A percentile compares a stretch with the other conserved stretches of the same genome.
Conservation (phyloP, 2,888 invertebrate genomes). For the Anticlea derivata region DNA sequence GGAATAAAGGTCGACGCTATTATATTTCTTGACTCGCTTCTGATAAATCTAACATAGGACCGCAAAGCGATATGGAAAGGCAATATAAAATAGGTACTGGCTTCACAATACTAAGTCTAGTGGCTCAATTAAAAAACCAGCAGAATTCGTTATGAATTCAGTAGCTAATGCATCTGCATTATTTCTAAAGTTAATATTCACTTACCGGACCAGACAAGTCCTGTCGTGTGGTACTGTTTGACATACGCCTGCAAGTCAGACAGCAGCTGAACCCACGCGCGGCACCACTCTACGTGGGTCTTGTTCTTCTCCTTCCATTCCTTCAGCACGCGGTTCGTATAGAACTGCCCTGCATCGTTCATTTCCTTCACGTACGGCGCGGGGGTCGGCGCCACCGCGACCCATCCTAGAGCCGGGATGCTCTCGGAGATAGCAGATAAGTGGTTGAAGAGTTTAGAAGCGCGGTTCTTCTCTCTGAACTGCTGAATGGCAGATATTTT, state of each 20-base stretch:
- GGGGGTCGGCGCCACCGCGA: slow-evolving; percentile 96
- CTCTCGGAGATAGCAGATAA: slow-evolving; percentile 98
- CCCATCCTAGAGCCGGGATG: slow-evolving; percentile 98
- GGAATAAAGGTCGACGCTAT: slow-evolving; percentile 1
- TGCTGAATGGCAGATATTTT: slow-evolving; percentile 93
- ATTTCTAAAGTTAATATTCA: too few species aligned
- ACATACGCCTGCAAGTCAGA: slow-evolving; percentile 95
- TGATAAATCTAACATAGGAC: not conserved
- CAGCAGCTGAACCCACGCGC: slow-evolving; percentile 94
- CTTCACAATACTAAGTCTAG: slow-evolving; percentile 1
- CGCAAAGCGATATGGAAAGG: not conserved
- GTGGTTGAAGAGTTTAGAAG: slow-evolving; percentile 95
- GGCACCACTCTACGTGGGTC: slow-evolving; percentile 97
- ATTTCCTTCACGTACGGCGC: slow-evolving; percentile 99
- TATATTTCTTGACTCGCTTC: not conserved
- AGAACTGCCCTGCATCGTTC: slow-evolving; percentile 99
- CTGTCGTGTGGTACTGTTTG: slow-evolving; percentile 97
- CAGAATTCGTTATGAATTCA: slow-evolving; percentile 1
- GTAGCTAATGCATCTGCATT: too few species aligned
- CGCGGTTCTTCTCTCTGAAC: slow-evolving; percentile 95
- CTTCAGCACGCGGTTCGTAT: slow-evolving; percentile 98
- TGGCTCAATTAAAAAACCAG: slow-evolving; percentile 2
- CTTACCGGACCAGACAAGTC: slow-evolving; percentile 95
- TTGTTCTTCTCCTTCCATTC: slow-evolving; percentile 98
- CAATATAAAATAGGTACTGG: slow-evolving; percentile 2